Conservation (phyloP, 2,888 invertebrate species). For the Hypercompe scribonia region DNA sequence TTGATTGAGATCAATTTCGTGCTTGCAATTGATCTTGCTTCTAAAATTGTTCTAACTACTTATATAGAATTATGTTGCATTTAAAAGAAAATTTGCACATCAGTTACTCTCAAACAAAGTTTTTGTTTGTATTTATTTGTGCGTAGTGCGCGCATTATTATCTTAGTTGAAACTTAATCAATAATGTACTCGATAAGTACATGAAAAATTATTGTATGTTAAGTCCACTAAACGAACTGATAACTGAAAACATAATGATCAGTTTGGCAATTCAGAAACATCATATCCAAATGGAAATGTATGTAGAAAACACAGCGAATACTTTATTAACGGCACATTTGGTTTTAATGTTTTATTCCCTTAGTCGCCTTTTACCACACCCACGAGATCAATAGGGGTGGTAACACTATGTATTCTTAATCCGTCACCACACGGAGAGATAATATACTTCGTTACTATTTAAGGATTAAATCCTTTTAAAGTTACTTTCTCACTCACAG, state of each 20-base stretch:
- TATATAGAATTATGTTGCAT: background rate
- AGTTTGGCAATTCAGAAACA: too few relatives aligned
- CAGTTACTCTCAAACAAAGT: background rate
- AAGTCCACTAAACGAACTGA: too few relatives aligned
- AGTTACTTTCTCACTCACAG: background rate
- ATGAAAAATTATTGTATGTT: background rate
- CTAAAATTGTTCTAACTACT: accelerated
- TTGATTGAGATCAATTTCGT: too few relatives aligned
- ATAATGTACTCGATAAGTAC: background rate
- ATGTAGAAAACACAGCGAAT: too few relatives aligned
- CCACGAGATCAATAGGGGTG: too few relatives aligned
- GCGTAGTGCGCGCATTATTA: background rate
- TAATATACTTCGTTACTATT: constrained; percentile 11
- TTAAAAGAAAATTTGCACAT: background rate
- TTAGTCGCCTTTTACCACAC: too few relatives aligned
- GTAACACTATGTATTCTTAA: too few relatives aligned
- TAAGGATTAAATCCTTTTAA: constrained; percentile 7
- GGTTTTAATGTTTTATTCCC: too few relatives aligned
- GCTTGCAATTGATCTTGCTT: background rate
- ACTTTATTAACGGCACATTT: too few relatives aligned
- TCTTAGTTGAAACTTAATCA: background rate
- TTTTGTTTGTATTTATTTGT: background rate
- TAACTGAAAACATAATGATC: too few relatives aligned
- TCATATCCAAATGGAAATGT: too few relatives aligned
- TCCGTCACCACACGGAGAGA: background rate